These are phyloP conservation scores for Chloromyia formosa DNA, from an alignment of 2,888 invertebrate genomes.

Conservation along the genomic window DNA sequence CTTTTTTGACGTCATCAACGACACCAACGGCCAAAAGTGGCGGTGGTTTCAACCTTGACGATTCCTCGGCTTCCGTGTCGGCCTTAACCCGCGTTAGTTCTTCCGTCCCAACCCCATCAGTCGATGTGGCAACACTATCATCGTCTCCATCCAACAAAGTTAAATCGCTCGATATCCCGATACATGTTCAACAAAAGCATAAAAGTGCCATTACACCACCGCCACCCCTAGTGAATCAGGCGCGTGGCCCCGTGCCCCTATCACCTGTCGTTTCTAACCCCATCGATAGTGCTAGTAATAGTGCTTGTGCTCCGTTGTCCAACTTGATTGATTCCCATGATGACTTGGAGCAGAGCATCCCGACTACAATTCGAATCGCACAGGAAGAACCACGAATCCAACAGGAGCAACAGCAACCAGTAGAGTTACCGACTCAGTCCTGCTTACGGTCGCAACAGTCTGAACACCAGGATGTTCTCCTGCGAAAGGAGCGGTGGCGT, in stretches of 20 bases:
- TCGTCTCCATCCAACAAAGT: neutral
- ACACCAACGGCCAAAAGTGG: neutral
- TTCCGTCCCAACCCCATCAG: neutral
- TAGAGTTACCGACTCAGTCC: neutral
- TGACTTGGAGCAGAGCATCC: conserved; percentile 70
- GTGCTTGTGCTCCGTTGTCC: conserved; percentile 43
- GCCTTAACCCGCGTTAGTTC: neutral
- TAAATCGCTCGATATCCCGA: neutral
- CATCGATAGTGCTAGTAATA: conserved; percentile 15
- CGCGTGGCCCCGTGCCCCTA: neutral
- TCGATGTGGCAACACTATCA: conserved; percentile 33
- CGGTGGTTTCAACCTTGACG: neutral
- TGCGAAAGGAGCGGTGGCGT: conserved; percentile 19
- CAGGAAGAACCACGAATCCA: neutral
- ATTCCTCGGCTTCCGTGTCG: neutral
- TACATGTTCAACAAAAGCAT: conserved; percentile 26
- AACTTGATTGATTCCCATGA: conserved; percentile 63
- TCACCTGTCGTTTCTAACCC: neutral
- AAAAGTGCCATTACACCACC: conserved; percentile 44
- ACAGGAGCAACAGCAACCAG: conserved; percentile 65
- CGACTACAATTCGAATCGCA: conserved; percentile 11
- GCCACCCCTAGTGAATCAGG: neutral
- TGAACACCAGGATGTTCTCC: neutral
- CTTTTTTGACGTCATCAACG: conserved; percentile 15
- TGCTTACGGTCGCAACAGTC: neutral